phyloP scores from a whole-genome alignment of 2,888 invertebrate genomes.

The Platycnemis pennipes region DNA sequence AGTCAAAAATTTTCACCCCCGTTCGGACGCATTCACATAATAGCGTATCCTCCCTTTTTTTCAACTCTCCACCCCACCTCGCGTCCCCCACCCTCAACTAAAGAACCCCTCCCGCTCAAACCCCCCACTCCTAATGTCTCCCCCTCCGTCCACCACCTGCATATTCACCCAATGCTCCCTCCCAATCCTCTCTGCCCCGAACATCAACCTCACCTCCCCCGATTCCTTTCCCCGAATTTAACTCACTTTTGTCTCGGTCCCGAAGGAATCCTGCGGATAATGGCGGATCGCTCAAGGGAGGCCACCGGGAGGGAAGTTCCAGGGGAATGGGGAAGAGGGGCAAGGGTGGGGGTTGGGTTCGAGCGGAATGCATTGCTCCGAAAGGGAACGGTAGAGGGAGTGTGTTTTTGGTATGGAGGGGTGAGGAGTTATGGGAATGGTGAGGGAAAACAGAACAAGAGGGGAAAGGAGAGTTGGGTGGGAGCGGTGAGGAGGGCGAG shows the following conservation, averaged over 20 bases:
- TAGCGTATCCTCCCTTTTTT: not conserved
- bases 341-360: not conserved
- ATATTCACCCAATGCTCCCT: not conserved
- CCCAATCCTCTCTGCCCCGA: not conserved
- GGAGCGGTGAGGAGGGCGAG: not conserved
- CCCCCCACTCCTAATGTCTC: no score
- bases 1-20: not conserved
- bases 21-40: not conserved
- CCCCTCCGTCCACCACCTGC: no score
- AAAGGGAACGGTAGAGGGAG: not conserved
- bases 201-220: no score
- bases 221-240: slow-evolving; percentile 50
- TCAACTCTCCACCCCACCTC: not conserved
- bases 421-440: not conserved
- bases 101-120: not conserved
- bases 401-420: not conserved
- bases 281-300: slow-evolving; percentile 57
- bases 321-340: not conserved
- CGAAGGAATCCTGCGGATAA: slow-evolving; percentile 55
- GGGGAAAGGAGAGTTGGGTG: not conserved
- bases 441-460: not conserved
- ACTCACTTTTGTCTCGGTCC: slow-evolving; percentile 64
- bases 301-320: not conserved
- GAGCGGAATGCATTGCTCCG: not conserved
- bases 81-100: not conserved